Base-by-base conservation (phyloP, 2,888 invertebrate species). In the Polydrusus cervinus region DNA sequence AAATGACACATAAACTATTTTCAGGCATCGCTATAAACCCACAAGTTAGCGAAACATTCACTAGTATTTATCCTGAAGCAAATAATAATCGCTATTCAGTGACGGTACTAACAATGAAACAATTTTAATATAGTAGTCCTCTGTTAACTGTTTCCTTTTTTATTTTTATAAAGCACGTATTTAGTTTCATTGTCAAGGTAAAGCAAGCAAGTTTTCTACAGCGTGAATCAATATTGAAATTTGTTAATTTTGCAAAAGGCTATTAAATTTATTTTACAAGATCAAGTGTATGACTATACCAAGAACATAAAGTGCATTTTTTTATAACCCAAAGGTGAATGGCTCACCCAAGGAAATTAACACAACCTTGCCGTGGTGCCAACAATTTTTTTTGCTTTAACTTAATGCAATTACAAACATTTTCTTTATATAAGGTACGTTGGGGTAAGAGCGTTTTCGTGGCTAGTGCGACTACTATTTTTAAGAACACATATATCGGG, bases 101-200 rank as follows among this genome's bases (percentile, higher is more conserved):
- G 53, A 53, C 53, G 53, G 13, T n/a, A n/a, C 11, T 11, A 16
- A 18, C 7, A 53, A 11, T 53, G 30, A 53, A 53, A 53, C 53
- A 53, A 51, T 51, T 51, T 13, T 43, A 43, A 43, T 43, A 1
- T 43, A 13, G 13, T 40, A 11, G 40, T 43, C n/a, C 43, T 43
- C 43, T n/a, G 13, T 43, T 3, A 43, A 43, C n/a, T 53, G 8
- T n/a, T 30, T n/a, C n/a, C 13, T 25, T 53, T 25, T 25, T 25
- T 25, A 13, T 30, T 25, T 53, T 43, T 43, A 43, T n/a, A 43
- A 18, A 20, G 18, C 30, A 53, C 53, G 30, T 53, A 53, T 30
- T 30, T 53, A 13, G 1, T 53, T 11, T 53, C 25, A 53, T n/a
- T 25, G 53, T 53, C 53, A 53, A 53, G 53, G 53, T 30, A 53